Evolutionary conservation across 1,140 invertebrate genomes (phyloP).

Genomic region (Aphelenchoides besseyi): DNA sequence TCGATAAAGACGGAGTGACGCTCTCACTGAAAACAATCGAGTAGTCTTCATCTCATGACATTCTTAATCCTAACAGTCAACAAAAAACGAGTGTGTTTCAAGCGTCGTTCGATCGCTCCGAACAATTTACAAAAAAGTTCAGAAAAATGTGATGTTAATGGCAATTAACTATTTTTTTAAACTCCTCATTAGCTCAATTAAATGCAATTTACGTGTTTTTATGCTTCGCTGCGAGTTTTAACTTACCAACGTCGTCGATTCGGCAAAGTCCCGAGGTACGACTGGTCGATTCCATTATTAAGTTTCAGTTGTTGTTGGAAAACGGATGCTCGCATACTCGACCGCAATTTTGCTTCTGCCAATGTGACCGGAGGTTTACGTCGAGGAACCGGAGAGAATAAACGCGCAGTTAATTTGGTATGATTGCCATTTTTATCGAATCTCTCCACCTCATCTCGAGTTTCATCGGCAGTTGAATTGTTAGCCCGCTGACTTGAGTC

Average conservation of each 20-base stretch:
- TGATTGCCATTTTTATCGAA: not conserved
- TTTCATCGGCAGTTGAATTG: not conserved
- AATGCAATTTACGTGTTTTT: not conserved
- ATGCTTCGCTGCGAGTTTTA: not conserved
- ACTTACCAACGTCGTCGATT: constrained; percentile 12
- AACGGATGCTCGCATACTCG: not conserved
- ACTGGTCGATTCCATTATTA: not conserved
- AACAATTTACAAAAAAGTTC: not conserved
- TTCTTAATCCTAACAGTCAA: constrained; percentile 4
- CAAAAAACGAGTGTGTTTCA: not conserved
- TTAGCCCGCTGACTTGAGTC: constrained; percentile 1
- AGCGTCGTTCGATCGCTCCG: not conserved
- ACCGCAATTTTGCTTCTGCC: constrained; percentile 10
- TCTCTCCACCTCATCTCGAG: not conserved
- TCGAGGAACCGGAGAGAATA: not conserved
- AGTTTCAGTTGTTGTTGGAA: not conserved
- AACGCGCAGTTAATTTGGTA: not conserved
- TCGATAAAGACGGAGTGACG: constrained; percentile 13
- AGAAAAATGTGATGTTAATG: not conserved
- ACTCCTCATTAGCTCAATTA: not conserved
- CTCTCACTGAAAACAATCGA: constrained; percentile 31
- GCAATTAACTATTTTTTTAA: not conserved
- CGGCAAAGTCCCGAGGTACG: not conserved
- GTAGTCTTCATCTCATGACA: not conserved
- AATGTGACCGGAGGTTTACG: not conserved